Conservation (phyloP, 2,888 invertebrate genomes). For the Drosophila subsilvestris region DNA sequence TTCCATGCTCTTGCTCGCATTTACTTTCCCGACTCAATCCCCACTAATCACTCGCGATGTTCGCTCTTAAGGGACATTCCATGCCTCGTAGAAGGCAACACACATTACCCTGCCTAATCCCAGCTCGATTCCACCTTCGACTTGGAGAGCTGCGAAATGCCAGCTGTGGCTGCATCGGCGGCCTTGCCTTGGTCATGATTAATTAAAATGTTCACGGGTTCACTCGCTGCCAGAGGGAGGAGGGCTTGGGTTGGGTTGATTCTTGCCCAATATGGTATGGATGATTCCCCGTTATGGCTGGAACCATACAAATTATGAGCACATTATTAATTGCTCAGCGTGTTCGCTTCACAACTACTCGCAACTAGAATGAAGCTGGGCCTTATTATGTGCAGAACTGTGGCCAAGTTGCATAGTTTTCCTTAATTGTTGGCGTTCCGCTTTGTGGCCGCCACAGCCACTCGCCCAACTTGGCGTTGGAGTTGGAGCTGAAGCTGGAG, state of each 20-base stretch:
- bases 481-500: conserved; percentile 1
- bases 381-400: conserved; percentile 73
- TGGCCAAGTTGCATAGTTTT: conserved; percentile 68
- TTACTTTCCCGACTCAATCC: background rate
- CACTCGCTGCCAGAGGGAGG: background rate
- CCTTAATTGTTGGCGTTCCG: conserved; percentile 78
- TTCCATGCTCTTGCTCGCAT: background rate
- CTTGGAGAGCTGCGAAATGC: conserved; percentile 33
- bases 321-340: conserved; percentile 82
- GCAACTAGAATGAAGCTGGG: background rate
- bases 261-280: conserved; percentile 45
- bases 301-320: conserved; percentile 82
- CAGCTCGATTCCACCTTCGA: conserved; percentile 21
- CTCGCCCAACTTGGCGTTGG: conserved; percentile 1
- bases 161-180: conserved; percentile 37
- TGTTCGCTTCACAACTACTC: conserved; percentile 35
- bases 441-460: conserved; percentile 46
- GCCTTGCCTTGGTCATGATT: conserved; percentile 57
- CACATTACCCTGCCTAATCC: conserved; percentile 15
- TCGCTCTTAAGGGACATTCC: background rate
- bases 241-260: conserved; percentile 19
- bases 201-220: conserved; percentile 74
- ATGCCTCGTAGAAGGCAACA: background rate
- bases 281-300: conserved; percentile 59
- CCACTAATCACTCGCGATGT: background rate